Evolutionary conservation across 2,888 invertebrate genomes (phyloP), one percentile per base, ranked within the genome.

Genomic region (Lasioglossum calceatum): DNA sequence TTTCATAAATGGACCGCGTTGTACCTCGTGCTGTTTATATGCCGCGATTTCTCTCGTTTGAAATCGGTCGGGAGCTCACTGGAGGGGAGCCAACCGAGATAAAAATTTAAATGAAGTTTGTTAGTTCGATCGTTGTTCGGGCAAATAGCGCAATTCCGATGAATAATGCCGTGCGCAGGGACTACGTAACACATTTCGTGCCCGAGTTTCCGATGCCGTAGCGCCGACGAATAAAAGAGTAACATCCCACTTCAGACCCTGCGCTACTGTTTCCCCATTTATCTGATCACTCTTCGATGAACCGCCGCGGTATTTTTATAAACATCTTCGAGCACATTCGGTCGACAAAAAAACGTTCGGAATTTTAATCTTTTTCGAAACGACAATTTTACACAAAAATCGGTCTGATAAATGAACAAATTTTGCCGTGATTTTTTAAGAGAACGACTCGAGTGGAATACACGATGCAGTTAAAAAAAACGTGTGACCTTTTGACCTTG

Each of bases 91-190:
- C 88, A 88, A 73, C 58, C 47, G 81, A 81, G 85, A 88, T 88
- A 88, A 85, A 88, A 88, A 88, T 88, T 82, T 82, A 88, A 88
- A 88, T 88, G 81, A 81, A 80, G 75, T 85, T 85, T 73, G 77
- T 81, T 83, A 77, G 77, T 85, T 85, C 81, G 79, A 76, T 82
- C 74, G 47, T 82, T 81, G 79, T 70, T 44, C 78, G 78, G 44
- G 85, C 75, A 81, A 81, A 87, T 81, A 79, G 88, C 61, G 76
- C 47, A 75, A 81, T 87, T 84, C 50, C 84, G 39, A 50, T 83
- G 80, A 80, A 77, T 72, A 54, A 87, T 76, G 23, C 19, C 32
- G 61, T 27, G 61, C 16, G 71, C n/a, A 71, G 44, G 61, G 58
- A 64, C 42, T 23, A n/a, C 23, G 16, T 70, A 32, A 39, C 27